Percentiles rank a stretch among this genome's conserved stretches.
Evolutionary conservation across 2,113 vertebrate genomes (phyloP).

Genomic region (Felis catus): DNA sequence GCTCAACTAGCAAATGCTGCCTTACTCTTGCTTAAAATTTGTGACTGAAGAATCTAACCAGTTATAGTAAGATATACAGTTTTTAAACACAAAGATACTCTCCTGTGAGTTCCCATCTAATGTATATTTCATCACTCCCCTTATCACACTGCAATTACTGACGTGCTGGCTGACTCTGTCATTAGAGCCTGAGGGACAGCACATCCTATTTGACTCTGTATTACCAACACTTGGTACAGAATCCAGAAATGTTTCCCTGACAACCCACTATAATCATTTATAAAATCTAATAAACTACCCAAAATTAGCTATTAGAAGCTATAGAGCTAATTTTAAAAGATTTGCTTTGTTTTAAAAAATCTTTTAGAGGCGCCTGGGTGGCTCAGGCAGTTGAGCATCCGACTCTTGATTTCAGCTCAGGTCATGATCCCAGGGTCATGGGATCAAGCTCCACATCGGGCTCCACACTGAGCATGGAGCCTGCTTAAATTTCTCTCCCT

Average conservation of each 20-base stretch:
- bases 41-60: background rate
- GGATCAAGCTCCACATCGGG: no score
- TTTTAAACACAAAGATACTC: conserved; percentile 25
- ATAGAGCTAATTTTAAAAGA: conserved; percentile 16
- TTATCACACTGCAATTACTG: background rate
- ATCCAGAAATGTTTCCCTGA: conserved; percentile 16
- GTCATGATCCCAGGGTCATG: no score
- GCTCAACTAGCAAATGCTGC: conserved; percentile 36
- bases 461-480: no score
- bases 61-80: background rate
- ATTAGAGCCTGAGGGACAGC: background rate
- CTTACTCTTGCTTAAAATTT: conserved; percentile 26
- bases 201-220: background rate
- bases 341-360: background rate
- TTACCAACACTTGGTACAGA: background rate
- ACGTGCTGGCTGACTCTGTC: background rate
- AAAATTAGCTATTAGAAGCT: conserved; percentile 50
- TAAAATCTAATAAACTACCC: conserved; percentile 32
- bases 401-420: no score
- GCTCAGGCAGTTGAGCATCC: no score
- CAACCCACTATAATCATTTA: background rate
- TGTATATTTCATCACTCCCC: background rate
- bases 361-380: background rate
- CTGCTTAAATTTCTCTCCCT: no score
- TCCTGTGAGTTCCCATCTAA: background rate